Percentiles rank a stretch among this genome's conserved stretches.
Conservation (phyloP, 1,140 invertebrate genomes). For the Euwallacea similis region DNA sequence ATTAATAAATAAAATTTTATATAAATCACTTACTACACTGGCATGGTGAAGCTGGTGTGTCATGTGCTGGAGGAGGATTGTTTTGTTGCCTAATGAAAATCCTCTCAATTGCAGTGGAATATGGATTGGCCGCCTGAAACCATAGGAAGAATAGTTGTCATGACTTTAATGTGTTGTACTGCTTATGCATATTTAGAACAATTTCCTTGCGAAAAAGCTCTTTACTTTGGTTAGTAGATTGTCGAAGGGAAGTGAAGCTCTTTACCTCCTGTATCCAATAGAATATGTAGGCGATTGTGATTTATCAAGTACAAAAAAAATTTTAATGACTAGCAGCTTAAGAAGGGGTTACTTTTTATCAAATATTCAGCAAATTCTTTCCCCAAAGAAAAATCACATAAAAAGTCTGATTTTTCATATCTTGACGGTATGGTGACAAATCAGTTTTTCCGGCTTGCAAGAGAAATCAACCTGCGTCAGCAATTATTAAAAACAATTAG, state of each 20-base stretch:
- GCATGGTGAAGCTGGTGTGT: slow-evolving; percentile 53
- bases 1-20: neutral
- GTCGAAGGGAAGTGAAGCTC: neutral
- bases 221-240: neutral
- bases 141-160: too few relatives aligned
- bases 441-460: too few relatives aligned
- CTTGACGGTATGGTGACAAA: too few relatives aligned
- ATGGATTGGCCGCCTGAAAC: neutral
- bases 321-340: neutral
- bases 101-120: neutral
- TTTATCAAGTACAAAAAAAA: neutral
- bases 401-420: too few relatives aligned
- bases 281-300: neutral
- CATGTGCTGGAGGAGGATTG: slow-evolving; percentile 51
- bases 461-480: too few relatives aligned
- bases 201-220: neutral
- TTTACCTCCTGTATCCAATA: neutral
- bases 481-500: too few relatives aligned
- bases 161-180: neutral
- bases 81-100: slow-evolving; percentile 45
- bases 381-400: too few relatives aligned
- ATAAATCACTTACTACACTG: slow-evolving; percentile 51
- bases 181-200: neutral
- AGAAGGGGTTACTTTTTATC: too few relatives aligned
- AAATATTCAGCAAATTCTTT: too few relatives aligned